Percentiles rank a stretch among this genome's conserved stretches.
These are phyloP conservation scores for Eptatretus atami DNA, from an alignment of 2,797 vertebrate species.

Conservation along the genomic window DNA sequence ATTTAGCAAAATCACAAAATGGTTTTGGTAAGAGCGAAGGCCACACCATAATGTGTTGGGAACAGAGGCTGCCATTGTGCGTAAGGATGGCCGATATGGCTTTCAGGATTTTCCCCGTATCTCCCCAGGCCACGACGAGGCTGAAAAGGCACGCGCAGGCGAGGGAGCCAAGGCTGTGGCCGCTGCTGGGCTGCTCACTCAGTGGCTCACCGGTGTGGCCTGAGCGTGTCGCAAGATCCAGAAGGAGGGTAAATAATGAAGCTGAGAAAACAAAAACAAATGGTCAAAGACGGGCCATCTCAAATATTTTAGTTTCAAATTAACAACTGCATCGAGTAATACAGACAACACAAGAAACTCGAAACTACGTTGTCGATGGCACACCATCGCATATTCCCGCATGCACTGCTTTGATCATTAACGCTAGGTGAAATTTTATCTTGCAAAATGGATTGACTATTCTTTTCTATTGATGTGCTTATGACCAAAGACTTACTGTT, in stretches of 20 bases:
- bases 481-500: too few species aligned
- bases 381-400: too few species aligned
- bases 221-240: slow-evolving; percentile 3
- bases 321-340: too few species aligned
- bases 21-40: background rate
- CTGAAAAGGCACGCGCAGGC: slow-evolving; percentile 97
- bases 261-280: background rate
- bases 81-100: slow-evolving; percentile 91
- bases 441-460: too few species aligned
- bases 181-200: background rate
- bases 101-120: slow-evolving; percentile 77
- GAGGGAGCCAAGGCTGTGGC: slow-evolving; percentile 35
- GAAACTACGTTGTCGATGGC: too few species aligned
- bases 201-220: background rate
- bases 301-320: too few species aligned
- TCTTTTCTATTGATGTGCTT: too few species aligned
- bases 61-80: slow-evolving; percentile 93
- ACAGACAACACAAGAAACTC: too few species aligned
- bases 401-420: too few species aligned
- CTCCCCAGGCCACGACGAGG: slow-evolving; percentile 84
- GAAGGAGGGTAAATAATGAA: background rate
- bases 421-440: too few species aligned
- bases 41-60: slow-evolving; percentile 69
- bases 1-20: too few species aligned
- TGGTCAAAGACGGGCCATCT: background rate